phyloP scores from a whole-genome alignment of 2,888 invertebrate species.

The Sabellastarte sp. region DNA sequence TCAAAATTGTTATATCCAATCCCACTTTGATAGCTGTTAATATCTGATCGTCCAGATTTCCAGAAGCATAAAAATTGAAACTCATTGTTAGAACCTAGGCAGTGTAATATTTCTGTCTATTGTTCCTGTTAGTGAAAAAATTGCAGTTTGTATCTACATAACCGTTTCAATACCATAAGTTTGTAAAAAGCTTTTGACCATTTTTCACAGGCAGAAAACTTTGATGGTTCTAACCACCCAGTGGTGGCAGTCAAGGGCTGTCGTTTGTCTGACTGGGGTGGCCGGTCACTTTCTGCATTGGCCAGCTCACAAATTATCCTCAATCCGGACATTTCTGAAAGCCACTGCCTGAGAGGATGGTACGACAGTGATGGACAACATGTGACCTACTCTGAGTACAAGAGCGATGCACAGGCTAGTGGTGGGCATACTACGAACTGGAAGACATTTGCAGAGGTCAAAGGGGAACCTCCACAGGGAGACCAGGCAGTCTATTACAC shows the following conservation, averaged over 20 bases:
- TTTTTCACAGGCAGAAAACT: constrained; percentile 76
- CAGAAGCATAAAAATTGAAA: no score
- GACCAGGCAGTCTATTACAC: constrained; percentile 83
- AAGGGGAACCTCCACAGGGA: constrained; percentile 68
- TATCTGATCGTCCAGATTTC: no score
- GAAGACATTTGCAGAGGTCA: constrained; percentile 76
- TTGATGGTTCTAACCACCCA: constrained; percentile 75
- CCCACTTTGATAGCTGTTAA: no score
- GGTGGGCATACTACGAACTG: constrained; percentile 61
- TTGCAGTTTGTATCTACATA: no score
- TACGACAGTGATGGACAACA: constrained; percentile 69
- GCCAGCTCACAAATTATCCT: constrained; percentile 65
- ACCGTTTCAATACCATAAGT: no score
- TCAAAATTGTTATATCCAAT: no score
- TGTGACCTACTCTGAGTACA: constrained; percentile 46
- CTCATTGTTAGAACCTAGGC: no score
- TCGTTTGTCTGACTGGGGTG: constrained; percentile 80
- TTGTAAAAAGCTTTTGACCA: no score
- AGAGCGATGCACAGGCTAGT: constrained; percentile 38
- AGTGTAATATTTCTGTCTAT: no score
- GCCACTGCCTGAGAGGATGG: constrained; percentile 86
- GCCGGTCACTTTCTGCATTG: constrained; percentile 56
- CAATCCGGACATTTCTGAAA: constrained; percentile 87
- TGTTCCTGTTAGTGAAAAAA: no score
- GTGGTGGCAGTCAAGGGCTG: constrained; percentile 84